A percentile compares a stretch with the other conserved stretches of the same genome.
Conservation (phyloP, 2,113 vertebrate species). For the Chloroceryle aenea region DNA sequence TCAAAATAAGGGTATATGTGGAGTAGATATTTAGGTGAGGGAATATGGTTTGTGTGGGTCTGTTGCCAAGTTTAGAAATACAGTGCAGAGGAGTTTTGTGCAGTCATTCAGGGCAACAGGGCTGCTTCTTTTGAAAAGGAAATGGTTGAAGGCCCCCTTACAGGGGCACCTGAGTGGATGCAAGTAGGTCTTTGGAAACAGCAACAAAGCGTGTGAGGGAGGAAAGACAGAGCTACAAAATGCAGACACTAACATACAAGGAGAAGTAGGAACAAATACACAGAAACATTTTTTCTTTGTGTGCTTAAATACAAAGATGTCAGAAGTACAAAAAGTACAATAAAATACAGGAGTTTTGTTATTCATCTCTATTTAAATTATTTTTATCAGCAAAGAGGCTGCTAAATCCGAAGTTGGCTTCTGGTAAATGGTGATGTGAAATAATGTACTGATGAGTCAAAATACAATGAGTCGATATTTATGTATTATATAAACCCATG, state of each 20-base stretch:
- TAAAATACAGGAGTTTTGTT: background rate
- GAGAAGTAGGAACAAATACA: background rate
- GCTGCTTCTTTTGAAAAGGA: background rate
- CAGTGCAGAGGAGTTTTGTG: background rate
- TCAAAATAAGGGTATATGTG: background rate
- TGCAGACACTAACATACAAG: background rate
- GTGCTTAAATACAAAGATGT: background rate
- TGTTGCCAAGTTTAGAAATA: background rate
- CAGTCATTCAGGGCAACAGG: background rate
- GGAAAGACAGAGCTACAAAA: background rate
- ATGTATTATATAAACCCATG: background rate
- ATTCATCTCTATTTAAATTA: background rate
- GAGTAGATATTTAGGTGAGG: background rate
- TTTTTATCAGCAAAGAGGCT: background rate
- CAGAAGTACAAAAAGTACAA: background rate
- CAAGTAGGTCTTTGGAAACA: background rate
- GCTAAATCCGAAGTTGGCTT: background rate
- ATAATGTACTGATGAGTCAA: background rate
- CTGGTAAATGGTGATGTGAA: background rate
- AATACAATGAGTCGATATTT: background rate
- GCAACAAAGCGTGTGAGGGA: background rate
- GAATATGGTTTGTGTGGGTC: background rate
- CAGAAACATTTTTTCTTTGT: background rate
- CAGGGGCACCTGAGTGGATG: background rate
- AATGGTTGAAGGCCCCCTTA: background rate